A percentile compares a stretch with the other conserved stretches of the same genome.
Conservation (phyloP, 2,113 vertebrate species). For the Lamprologus sp. region DNA sequence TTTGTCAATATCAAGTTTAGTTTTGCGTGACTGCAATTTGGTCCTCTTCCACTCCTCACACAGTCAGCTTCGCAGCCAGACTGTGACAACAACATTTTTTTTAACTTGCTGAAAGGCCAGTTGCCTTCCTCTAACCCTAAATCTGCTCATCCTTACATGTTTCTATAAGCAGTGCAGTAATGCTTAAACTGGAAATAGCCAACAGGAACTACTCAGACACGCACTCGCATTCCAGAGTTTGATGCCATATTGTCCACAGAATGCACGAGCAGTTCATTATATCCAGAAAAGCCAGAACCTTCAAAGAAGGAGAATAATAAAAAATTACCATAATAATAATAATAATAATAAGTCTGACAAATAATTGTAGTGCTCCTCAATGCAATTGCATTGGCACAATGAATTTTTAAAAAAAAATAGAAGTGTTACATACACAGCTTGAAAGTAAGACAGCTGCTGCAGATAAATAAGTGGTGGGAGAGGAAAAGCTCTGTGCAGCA, state of each 20-base stretch:
- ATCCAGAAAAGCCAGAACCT: background rate
- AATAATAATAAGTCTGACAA: background rate
- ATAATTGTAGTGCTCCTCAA: background rate
- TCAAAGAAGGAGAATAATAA: background rate
- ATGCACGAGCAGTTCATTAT: background rate
- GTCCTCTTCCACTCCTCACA: background rate
- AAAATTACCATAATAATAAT: background rate
- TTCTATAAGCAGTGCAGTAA: background rate
- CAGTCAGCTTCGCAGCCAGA: background rate
- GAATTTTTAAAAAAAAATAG: accelerated
- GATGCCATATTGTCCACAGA: background rate
- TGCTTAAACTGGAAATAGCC: background rate
- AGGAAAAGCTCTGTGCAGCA: background rate
- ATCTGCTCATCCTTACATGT: background rate
- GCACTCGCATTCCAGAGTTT: background rate
- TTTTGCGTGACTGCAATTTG: background rate
- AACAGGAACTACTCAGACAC: background rate
- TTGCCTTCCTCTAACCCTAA: background rate
- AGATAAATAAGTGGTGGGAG: background rate
- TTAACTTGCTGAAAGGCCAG: background rate
- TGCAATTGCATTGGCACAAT: background rate
- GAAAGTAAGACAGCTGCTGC: background rate
- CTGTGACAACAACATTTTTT: background rate
- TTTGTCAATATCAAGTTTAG: background rate
- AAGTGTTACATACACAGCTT: background rate